Conservation (phyloP, 2,888 invertebrate genomes). For the Drosophila aldrichi region DNA sequence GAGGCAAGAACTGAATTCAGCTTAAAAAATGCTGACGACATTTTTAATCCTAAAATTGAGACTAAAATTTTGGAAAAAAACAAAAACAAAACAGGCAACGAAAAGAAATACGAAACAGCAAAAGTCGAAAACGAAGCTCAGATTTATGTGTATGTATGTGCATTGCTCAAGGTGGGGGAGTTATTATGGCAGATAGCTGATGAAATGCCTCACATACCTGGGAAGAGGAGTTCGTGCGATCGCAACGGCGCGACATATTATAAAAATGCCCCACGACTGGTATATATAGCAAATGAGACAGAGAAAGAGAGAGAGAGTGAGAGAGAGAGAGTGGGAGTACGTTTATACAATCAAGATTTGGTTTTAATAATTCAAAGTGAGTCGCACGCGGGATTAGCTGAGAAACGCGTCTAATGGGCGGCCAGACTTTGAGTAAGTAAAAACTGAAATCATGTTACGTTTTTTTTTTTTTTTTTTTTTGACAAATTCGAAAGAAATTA, state of each 20-base stretch:
- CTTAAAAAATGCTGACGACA: constrained; percentile 79
- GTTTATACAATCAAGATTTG: constrained; percentile 73
- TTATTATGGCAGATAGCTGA: constrained; percentile 39
- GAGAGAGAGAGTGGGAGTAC: not conserved
- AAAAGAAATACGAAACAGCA: not conserved
- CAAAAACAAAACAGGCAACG: not conserved
- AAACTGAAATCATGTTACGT: constrained; percentile 77
- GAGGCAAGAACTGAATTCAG: constrained; percentile 58
- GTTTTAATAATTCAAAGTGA: constrained; percentile 79
- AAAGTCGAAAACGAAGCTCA: constrained; percentile 22
- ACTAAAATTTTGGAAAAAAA: constrained; percentile 55
- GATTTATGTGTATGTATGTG: constrained; percentile 37
- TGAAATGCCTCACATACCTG: constrained; percentile 60
- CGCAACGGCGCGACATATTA: constrained; percentile 70
- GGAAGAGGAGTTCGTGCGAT: constrained; percentile 68
- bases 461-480: constrained; percentile 65
- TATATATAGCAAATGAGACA: not conserved
- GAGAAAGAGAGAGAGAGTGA: not conserved
- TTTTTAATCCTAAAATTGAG: constrained; percentile 80
- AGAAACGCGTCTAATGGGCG: constrained; percentile 59
- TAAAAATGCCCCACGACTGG: constrained; percentile 35
- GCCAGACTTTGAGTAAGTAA: constrained; percentile 60
- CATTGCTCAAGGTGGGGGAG: constrained; percentile 57
- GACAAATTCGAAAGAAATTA: constrained; percentile 78
- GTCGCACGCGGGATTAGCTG: constrained; percentile 74